phyloP scores from a whole-genome alignment of 2,113 vertebrate genomes.

The Nesoenas mayeri region DNA sequence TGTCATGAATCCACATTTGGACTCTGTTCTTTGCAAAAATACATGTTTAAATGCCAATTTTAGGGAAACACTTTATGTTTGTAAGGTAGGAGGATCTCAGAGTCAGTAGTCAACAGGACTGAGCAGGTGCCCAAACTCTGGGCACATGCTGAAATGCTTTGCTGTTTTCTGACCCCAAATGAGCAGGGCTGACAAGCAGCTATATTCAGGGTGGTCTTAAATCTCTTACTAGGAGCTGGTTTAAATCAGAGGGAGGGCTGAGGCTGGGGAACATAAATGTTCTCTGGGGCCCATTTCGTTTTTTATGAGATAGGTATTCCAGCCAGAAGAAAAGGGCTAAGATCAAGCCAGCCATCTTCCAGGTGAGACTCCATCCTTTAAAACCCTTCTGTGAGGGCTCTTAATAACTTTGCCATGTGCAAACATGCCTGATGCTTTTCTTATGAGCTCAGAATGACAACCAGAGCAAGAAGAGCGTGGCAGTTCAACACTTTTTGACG shows the following conservation, averaged over 20 bases:
- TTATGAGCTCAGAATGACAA: slow-evolving; percentile 52
- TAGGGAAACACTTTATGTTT: not conserved
- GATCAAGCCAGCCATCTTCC: not conserved
- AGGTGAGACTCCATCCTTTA: slow-evolving; percentile 29
- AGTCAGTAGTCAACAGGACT: not conserved
- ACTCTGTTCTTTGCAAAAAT: not conserved
- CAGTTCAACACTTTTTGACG: slow-evolving; percentile 13
- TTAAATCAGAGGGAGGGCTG: slow-evolving; percentile 50
- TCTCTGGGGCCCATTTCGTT: not conserved
- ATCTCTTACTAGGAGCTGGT: slow-evolving; percentile 12
- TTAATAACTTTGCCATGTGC: slow-evolving; percentile 60
- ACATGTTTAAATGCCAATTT: accelerated
- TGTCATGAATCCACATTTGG: not conserved
- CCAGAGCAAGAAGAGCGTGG: not conserved
- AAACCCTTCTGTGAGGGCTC: not conserved
- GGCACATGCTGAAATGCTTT: slow-evolving; percentile 41
- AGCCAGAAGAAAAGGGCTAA: slow-evolving; percentile 8
- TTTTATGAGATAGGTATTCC: slow-evolving; percentile 23
- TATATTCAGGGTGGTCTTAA: slow-evolving; percentile 34
- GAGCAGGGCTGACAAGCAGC: not conserved
- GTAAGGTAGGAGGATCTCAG: not conserved
- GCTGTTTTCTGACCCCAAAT: slow-evolving; percentile 35
- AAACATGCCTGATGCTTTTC: slow-evolving; percentile 39
- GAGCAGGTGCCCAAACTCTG: slow-evolving; percentile 39
- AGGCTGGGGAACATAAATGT: slow-evolving; percentile 11